Evolutionary conservation across 2,888 invertebrate genomes (phyloP), one percentile per base, ranked within the genome.

Genomic region (Lasioglossum malachurum): DNA sequence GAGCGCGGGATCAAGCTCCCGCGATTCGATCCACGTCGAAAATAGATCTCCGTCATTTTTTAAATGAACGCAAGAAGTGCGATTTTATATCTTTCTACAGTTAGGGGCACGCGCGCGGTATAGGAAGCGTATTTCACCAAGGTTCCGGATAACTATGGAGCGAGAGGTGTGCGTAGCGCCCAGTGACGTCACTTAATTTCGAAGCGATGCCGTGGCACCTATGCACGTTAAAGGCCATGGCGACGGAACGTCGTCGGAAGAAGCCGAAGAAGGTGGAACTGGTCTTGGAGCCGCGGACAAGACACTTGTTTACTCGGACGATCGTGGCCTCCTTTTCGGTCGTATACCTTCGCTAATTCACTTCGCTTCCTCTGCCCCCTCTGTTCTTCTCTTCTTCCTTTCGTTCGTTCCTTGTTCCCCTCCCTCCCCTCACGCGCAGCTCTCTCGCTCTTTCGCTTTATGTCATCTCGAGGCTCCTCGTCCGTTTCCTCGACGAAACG

Each of bases 271-370:
- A 92, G 89, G 89, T 92, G 87, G 90, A 90, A 91, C 88, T 88
- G 90, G 90, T 91, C 64, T 64, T 87, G 84, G 49, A 71, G 84
- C 71, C 77, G 87, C 79, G 87, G 85, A 87, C 90, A 91, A 88
- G 92, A 92, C 93, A 93, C 94, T 94, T 94, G 94, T 94, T 94
- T 94, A 94, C 93, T 92, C 93, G 92, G 89, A 89, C 92, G 93
- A 92, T 92, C 93, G 92, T 94, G 94, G 93, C 94, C 94, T 94
- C 94, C 92, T 94, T 94, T 94, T 94, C 94, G 94, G 94, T 94
- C 94, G 93, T 94, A 93, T 93, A 94, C 94, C 94, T 94, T 94
- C 92, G 92, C 94, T 94, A 94, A 94, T 94, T 94, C 94, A 92
- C 93, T 92, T 91, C 86, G 90, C 92, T 94, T 93, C 93, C 93